These are phyloP conservation scores for Pherbina coryleti DNA, from an alignment of 2,888 invertebrate genomes.

Conservation along the genomic window DNA sequence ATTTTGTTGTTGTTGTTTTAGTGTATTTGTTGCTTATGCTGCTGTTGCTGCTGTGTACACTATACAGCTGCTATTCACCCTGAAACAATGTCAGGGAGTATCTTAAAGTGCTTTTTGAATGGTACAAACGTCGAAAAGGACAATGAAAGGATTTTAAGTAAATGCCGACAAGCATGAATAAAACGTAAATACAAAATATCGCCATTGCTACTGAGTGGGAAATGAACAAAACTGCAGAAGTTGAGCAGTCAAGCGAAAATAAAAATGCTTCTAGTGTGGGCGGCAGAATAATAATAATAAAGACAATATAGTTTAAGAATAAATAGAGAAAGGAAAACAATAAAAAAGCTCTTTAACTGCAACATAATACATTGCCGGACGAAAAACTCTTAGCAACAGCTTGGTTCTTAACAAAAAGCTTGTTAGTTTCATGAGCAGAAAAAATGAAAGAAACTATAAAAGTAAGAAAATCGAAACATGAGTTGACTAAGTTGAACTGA, in stretches of 20 bases:
- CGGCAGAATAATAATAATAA: not conserved
- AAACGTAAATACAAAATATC: constrained; percentile 13
- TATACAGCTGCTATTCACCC: no score
- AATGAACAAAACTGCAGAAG: not conserved
- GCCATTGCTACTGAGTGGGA: not conserved
- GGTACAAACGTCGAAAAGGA: not conserved
- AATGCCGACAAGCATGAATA: constrained; percentile 25
- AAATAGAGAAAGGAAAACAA: not conserved
- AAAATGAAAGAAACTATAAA: no score
- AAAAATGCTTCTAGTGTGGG: not conserved
- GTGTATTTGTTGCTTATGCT: no score
- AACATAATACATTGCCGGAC: not conserved
- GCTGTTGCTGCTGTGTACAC: no score
- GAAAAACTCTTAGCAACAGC: no score
- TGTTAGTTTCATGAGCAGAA: no score
- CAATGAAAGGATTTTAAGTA: constrained; percentile 18
- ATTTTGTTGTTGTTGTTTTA: no score
- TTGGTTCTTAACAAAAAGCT: no score
- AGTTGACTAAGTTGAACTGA: no score
- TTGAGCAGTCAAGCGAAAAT: not conserved
- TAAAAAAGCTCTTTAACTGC: not conserved
- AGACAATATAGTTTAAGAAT: not conserved
- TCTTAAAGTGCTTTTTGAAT: no score
- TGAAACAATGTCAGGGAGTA: no score
- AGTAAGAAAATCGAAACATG: no score